Percentiles rank a stretch among this genome's conserved stretches.
These are phyloP conservation scores for Spatulosminthurus flaviceps DNA, from an alignment of 2,888 invertebrate species.

Conservation along the genomic window DNA sequence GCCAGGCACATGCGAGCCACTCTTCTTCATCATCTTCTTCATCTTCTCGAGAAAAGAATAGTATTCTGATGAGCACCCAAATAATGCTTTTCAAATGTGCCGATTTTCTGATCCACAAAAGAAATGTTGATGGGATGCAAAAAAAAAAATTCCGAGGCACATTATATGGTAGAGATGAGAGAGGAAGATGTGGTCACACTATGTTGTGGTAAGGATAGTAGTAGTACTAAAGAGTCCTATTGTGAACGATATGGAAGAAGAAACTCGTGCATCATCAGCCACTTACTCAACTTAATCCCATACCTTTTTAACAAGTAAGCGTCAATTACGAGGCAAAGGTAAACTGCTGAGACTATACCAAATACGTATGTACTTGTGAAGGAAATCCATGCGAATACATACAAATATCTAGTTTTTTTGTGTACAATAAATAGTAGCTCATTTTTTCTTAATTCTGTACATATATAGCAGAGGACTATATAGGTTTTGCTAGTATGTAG, in stretches of 20 bases:
- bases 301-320: slow-evolving; percentile 3
- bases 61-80: slow-evolving; percentile 54
- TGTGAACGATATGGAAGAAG: not conserved
- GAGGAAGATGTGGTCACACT: too few species aligned
- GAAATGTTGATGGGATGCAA: slow-evolving; percentile 23
- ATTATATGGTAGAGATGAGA: not conserved
- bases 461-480: too few species aligned
- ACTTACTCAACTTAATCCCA: not conserved
- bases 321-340: not conserved
- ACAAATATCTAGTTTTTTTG: too few species aligned
- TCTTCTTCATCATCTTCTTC: slow-evolving; percentile 15
- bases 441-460: too few species aligned
- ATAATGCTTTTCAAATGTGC: slow-evolving; percentile 52
- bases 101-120: slow-evolving; percentile 51
- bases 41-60: slow-evolving; percentile 48
- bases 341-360: not conserved
- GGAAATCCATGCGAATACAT: too few species aligned
- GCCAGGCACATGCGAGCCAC: slow-evolving; percentile 53
- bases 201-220: too few species aligned
- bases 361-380: too few species aligned
- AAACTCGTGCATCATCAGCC: too few species aligned
- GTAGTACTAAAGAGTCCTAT: not conserved
- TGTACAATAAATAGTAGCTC: not conserved
- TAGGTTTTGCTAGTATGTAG: too few species aligned
- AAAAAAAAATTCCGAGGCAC: not conserved